phyloP scores from a whole-genome alignment of 2,113 vertebrate species.

The Zosterops borbonicus region DNA sequence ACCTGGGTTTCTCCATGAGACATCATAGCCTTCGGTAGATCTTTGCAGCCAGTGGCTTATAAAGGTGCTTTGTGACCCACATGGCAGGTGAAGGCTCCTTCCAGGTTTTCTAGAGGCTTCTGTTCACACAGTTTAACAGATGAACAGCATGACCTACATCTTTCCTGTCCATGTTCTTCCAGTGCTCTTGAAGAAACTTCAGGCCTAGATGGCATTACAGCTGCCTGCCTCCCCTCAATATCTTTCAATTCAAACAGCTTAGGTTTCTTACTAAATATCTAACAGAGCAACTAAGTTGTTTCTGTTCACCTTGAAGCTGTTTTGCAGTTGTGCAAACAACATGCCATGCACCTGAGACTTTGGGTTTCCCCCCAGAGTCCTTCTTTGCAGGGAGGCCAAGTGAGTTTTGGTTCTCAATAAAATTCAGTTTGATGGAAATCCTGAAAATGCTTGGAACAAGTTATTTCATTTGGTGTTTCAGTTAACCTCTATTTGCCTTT shows the following conservation, averaged over 20 bases:
- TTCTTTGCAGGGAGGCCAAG: not conserved
- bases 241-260: not conserved
- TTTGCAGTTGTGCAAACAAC: not conserved
- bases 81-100: not conserved
- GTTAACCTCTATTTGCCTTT: not conserved
- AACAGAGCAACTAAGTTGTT: not conserved
- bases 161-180: not conserved
- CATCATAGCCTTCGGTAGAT: not conserved
- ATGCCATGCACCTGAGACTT: not conserved
- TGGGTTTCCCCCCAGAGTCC: not conserved
- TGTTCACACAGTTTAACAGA: not conserved
- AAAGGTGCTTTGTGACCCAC: not conserved
- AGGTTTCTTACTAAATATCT: not conserved
- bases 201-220: not conserved
- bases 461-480: not conserved
- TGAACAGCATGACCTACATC: not conserved
- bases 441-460: not conserved
- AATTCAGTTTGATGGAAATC: not conserved
- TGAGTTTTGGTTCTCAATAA: not conserved
- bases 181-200: not conserved
- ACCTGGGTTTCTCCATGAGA: not conserved
- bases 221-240: not conserved
- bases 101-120: not conserved
- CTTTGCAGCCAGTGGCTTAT: not conserved
- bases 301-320: not conserved